Evolutionary conservation across 1,140 invertebrate species (phyloP).

Genomic region (Harlomillsia oculata): DNA sequence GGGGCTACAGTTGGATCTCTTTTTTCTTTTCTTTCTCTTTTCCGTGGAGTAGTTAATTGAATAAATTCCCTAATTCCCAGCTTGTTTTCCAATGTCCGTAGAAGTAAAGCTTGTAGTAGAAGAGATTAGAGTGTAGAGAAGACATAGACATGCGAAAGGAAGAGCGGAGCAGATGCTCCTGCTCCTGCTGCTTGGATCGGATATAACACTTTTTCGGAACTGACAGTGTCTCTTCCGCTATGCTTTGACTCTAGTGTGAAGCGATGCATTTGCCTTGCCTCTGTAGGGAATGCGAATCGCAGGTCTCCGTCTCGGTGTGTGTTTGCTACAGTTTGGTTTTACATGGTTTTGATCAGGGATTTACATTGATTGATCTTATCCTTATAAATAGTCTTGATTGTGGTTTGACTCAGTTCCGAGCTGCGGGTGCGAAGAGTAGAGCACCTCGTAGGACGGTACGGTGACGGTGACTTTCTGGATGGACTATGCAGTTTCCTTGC

Average conservation of each 20-base stretch:
- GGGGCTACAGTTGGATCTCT: conserved; percentile 25
- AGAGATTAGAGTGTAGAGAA: conserved; percentile 34
- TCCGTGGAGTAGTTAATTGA: conserved; percentile 36
- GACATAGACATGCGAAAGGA: conserved; percentile 33
- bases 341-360: conserved; percentile 7
- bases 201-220: conserved; percentile 28
- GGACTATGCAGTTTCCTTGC: no score
- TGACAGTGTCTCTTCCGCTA: conserved; percentile 7
- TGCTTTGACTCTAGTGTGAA: conserved; percentile 8
- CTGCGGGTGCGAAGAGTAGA: no score
- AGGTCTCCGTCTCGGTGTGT: neutral
- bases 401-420: no score
- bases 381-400: conserved; percentile 12
- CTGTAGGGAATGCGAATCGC: no score
- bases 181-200: no score
- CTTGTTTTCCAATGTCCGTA: conserved; percentile 36
- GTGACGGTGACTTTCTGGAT: no score
- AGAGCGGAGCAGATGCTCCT: no score
- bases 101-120: no score
- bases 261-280: no score
- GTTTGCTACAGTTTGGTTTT: neutral
- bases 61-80: conserved; percentile 37
- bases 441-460: no score
- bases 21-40: conserved; percentile 4
- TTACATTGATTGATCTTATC: conserved; percentile 29